Percentiles rank a stretch among this genome's conserved stretches.
Conservation (phyloP, 1,140 invertebrate genomes). For the Scaptomyza pallida region DNA sequence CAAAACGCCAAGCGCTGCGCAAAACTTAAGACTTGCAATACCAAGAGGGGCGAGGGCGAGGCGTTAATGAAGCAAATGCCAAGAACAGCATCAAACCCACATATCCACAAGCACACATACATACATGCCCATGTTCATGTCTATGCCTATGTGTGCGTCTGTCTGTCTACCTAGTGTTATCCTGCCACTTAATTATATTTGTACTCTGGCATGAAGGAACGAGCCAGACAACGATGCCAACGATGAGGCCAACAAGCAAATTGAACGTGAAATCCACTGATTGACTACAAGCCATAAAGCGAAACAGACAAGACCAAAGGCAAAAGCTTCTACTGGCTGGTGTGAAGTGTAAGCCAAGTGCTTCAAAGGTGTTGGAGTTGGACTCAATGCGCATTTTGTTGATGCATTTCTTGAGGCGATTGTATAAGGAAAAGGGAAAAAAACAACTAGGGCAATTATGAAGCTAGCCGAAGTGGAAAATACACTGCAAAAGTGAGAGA, state of each 20-base stretch:
- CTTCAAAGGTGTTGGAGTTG: slow-evolving; percentile 30
- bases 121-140: neutral
- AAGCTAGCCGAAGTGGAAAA: neutral
- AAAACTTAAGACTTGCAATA: slow-evolving; percentile 32
- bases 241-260: slow-evolving; percentile 58
- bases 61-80: slow-evolving; percentile 44
- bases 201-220: slow-evolving; percentile 42
- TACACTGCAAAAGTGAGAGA: neutral
- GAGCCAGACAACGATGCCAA: slow-evolving; percentile 24
- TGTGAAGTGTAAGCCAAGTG: slow-evolving; percentile 31
- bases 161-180: slow-evolving; percentile 48
- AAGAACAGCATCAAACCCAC: slow-evolving; percentile 17
- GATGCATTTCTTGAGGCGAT: slow-evolving; percentile 18
- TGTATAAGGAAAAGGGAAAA: slow-evolving; percentile 4
- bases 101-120: slow-evolving; percentile 5
- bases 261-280: slow-evolving; percentile 73
- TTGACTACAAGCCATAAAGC: slow-evolving; percentile 35
- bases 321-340: neutral
- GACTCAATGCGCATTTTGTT: slow-evolving; percentile 26
- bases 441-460: neutral
- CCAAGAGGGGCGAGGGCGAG: neutral
- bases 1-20: slow-evolving; percentile 27
- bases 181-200: slow-evolving; percentile 75
- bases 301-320: neutral
- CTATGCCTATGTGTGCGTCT: slow-evolving; percentile 12